Evolutionary conservation across 1,140 invertebrate genomes (phyloP), one percentile per base, ranked within the genome.

Genomic region (Drosophila equinoxialis): DNA sequence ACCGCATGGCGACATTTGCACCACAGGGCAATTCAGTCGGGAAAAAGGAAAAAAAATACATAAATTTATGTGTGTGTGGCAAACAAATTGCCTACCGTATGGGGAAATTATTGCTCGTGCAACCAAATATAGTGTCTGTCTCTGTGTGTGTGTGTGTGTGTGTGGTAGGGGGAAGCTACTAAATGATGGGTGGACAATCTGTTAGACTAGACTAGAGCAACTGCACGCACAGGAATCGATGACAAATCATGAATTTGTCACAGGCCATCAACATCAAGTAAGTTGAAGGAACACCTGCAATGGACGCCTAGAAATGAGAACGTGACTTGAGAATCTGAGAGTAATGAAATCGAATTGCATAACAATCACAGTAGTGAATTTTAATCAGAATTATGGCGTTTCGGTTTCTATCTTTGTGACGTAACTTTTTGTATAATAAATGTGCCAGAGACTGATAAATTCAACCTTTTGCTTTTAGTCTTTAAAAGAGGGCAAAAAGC

Each of bases 71-170:
- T 89, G 80, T 74, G 65, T 70, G 83, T 80, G 84, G 72, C 74
- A 76, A 89, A 89, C 83, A 87, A 87, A 89, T 87, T 87, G 80
- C 67, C 67, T 77, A 80, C 77, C 80, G 64, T 89, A 79, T 77
- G 83, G 80, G 30, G 60, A 87, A 86, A 87, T 86, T 82, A 86
- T 87, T 82, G 79, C 72, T 63, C 68, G 57, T 64, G 74, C 55
- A 63, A 45, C 35, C 68, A 61, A 78, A 82, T 62, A 68, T 75
- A 77, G 54, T 60, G 68, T 51, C 6, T 23, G 20, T 51, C 7
- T 51, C 2, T 23, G 8, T 51, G 17, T 8, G 8, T 23, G 45
- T 23, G 45, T 23, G 45, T 8, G 45, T 51, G 45, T 51, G 20
- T 1, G 20, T 1, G 11, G n/a, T 7, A 51, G 37, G 2, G 41